A percentile compares a stretch with the other conserved stretches of the same genome.
These are phyloP conservation scores for Redunca redunca DNA, from an alignment of 2,113 vertebrate genomes.

Conservation along the genomic window DNA sequence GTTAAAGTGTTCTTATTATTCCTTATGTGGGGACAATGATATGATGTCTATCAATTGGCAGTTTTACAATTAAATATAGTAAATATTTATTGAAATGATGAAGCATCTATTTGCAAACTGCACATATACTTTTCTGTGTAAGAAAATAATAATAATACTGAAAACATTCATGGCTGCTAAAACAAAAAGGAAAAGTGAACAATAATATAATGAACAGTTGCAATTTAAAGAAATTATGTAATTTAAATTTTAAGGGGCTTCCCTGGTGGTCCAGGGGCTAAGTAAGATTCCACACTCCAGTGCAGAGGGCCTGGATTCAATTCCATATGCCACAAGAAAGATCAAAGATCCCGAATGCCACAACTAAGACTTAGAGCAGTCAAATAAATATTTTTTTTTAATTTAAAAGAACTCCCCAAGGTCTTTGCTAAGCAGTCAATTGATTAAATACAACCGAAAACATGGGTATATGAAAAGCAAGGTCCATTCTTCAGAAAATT, in stretches of 20 bases:
- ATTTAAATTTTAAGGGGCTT: not conserved
- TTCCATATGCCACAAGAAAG: not conserved
- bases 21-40: not conserved
- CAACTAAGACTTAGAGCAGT: not conserved
- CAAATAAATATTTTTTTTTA: not conserved
- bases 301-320: not conserved
- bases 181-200: not conserved
- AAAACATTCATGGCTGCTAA: not conserved
- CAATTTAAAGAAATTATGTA: not conserved
- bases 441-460: not conserved
- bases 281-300: not conserved
- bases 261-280: not conserved
- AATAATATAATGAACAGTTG: not conserved
- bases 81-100: not conserved
- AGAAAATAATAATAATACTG: not conserved
- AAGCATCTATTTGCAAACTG: not conserved
- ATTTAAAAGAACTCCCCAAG: not conserved
- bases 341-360: not conserved
- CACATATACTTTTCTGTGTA: not conserved
- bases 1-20: not conserved
- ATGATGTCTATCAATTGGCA: not conserved
- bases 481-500: not conserved
- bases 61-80: slow-evolving; percentile 4
- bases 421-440: not conserved
- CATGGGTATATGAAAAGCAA: not conserved